Percentiles rank a stretch among this genome's conserved stretches.
phyloP scores from a whole-genome alignment of 53 echinoderm and acorn worm genomes.

The Holothuria scabra region DNA sequence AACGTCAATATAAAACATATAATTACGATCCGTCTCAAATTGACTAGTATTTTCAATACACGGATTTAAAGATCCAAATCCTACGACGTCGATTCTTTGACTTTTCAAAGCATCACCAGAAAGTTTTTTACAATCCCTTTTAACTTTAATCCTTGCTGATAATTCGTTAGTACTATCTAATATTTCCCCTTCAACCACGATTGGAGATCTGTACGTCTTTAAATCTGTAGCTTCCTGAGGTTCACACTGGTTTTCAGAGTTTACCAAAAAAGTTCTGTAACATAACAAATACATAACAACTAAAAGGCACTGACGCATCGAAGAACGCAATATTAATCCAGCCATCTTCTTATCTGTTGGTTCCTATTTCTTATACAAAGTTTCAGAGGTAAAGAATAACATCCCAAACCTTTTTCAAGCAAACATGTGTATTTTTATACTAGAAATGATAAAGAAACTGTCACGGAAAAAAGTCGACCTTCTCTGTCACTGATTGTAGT shows the following conservation, averaged over 20 bases:
- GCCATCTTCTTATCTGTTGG: constrained; percentile 2
- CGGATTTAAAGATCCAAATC: constrained; percentile 39
- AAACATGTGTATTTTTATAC: too few species aligned
- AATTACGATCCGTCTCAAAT: constrained; percentile 9
- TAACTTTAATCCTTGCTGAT: constrained; percentile 46
- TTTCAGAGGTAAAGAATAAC: too few species aligned
- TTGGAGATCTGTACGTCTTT: constrained; percentile 67
- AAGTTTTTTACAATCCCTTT: constrained; percentile 38
- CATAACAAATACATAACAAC: constrained; percentile 13
- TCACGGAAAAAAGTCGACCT: too few species aligned
- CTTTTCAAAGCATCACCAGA: constrained; percentile 16
- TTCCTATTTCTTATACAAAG: too few species aligned
- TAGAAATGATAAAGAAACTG: too few species aligned
- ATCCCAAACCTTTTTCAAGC: too few species aligned
- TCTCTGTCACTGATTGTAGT: too few species aligned
- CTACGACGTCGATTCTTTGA: constrained; percentile 16
- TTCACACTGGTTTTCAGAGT: constrained; percentile 3
- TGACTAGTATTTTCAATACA: constrained; percentile 7
- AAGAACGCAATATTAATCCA: constrained; percentile 20
- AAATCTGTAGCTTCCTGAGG: constrained; percentile 55
- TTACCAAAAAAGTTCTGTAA: constrained; percentile 33
- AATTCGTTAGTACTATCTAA: background rate
- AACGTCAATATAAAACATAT: constrained; percentile 35
- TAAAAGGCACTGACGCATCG: constrained; percentile 37
- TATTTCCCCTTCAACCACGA: constrained; percentile 61